These are phyloP conservation scores for Nemoura dubitans DNA, from an alignment of 2,888 invertebrate species.

Conservation along the genomic window DNA sequence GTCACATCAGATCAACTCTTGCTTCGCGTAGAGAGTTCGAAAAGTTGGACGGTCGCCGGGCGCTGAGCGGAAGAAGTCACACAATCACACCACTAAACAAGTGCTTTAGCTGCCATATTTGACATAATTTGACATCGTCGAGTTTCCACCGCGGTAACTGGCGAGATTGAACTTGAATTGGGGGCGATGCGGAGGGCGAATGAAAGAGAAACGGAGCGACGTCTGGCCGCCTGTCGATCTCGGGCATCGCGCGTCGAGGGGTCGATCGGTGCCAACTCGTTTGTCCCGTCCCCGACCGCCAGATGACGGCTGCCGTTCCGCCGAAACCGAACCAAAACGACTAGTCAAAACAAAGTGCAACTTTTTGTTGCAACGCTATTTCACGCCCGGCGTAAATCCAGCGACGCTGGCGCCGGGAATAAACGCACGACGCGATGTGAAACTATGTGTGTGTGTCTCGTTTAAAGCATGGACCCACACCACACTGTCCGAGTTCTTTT, in stretches of 20 bases:
- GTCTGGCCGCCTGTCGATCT: neutral
- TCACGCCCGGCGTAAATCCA: neutral
- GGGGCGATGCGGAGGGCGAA: too few relatives aligned
- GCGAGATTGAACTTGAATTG: neutral
- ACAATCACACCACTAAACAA: conserved; percentile 17
- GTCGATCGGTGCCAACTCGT: neutral
- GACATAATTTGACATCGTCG: neutral
- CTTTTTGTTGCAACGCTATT: neutral
- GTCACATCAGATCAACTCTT: conserved; percentile 12
- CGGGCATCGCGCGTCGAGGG: neutral
- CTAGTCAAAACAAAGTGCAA: neutral
- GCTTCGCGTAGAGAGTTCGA: neutral
- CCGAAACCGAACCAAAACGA: too few relatives aligned
- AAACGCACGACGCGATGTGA: conserved; percentile 13
- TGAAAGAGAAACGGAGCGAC: neutral
- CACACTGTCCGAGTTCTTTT: conserved; percentile 17
- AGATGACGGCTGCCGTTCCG: neutral
- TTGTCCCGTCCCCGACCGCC: neutral
- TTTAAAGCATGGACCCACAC: conserved; percentile 8
- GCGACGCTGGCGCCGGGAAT: neutral
- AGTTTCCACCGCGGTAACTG: neutral
- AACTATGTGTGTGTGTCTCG: conserved; percentile 23
- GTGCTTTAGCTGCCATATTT: conserved; percentile 25
- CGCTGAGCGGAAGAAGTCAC: neutral
- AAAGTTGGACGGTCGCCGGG: neutral